Evolutionary conservation across 2,888 invertebrate species (phyloP).

Genomic region (Drosophila anomelani): DNA sequence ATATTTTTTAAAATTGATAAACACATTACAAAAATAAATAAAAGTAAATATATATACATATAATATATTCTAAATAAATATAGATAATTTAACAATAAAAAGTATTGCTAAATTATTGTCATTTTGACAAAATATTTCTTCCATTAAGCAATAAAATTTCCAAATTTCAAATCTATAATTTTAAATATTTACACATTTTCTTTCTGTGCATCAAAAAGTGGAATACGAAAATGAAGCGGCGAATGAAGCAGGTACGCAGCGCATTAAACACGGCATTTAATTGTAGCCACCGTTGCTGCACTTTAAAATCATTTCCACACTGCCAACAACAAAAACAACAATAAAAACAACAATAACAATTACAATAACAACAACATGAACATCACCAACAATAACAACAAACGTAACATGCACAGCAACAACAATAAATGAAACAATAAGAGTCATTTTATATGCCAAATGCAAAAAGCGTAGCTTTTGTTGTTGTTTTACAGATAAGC

Average conservation of each 20-base stretch:
- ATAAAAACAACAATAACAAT: slow-evolving; percentile 8
- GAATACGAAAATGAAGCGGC: slow-evolving; percentile 48
- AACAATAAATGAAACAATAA: slow-evolving; percentile 32
- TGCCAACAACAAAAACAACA: slow-evolving; percentile 21
- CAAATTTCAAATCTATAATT: no score
- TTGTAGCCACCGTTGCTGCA: slow-evolving; percentile 67
- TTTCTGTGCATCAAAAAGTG: slow-evolving; percentile 15
- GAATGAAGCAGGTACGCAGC: slow-evolving; percentile 66
- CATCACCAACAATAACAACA: slow-evolving; percentile 31
- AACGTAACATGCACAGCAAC: slow-evolving; percentile 2
- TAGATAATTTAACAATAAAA: not conserved
- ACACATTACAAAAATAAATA: not conserved
- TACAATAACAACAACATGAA: slow-evolving; percentile 18
- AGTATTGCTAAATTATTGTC: not conserved
- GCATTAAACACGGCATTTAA: slow-evolving; percentile 74
- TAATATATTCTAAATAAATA: not conserved
- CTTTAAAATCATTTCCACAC: slow-evolving; percentile 72
- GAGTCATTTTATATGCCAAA: slow-evolving; percentile 59
- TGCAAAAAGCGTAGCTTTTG: slow-evolving; percentile 48
- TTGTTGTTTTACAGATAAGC: slow-evolving; percentile 56
- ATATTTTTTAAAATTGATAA: not conserved
- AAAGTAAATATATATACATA: no score
- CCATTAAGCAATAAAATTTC: no score
- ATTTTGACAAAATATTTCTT: not conserved
- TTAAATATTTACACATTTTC: not conserved